Evolutionary conservation across 2,113 vertebrate species (phyloP).

Genomic region (Ursus arctos): DNA sequence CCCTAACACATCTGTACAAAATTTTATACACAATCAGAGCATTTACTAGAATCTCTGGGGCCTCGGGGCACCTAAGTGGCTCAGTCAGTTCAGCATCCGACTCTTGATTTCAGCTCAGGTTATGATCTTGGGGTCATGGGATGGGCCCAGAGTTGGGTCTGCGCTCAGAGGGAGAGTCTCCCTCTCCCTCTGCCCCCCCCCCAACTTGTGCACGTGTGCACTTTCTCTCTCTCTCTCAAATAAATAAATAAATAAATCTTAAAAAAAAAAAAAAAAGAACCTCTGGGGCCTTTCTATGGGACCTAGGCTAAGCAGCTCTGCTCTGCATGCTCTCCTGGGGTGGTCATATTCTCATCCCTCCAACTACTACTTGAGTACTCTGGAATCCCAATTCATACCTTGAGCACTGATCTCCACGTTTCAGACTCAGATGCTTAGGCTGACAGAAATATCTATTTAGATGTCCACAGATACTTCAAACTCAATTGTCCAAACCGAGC

Average conservation of each 20-base stretch:
- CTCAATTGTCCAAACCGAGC: background rate
- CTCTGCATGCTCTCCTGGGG: background rate
- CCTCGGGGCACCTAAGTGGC: background rate
- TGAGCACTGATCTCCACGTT: background rate
- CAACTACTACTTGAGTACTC: background rate
- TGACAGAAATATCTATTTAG: background rate
- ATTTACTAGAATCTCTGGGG: background rate
- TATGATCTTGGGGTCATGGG: background rate
- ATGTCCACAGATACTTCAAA: background rate
- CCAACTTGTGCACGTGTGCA: background rate
- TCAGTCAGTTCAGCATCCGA: background rate
- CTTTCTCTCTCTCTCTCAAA: background rate
- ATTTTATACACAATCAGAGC: background rate
- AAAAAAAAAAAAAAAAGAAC: background rate
- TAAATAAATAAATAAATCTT: background rate
- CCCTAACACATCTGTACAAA: background rate
- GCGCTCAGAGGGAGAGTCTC: background rate
- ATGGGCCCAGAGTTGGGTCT: background rate
- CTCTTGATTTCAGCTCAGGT: background rate
- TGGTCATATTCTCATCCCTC: background rate
- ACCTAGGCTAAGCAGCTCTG: background rate
- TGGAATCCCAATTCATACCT: background rate
- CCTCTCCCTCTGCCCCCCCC: background rate
- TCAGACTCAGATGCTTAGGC: background rate
- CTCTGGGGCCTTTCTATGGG: background rate